phyloP scores from a whole-genome alignment of 1,140 invertebrate genomes.

The Brachionus rubens region DNA sequence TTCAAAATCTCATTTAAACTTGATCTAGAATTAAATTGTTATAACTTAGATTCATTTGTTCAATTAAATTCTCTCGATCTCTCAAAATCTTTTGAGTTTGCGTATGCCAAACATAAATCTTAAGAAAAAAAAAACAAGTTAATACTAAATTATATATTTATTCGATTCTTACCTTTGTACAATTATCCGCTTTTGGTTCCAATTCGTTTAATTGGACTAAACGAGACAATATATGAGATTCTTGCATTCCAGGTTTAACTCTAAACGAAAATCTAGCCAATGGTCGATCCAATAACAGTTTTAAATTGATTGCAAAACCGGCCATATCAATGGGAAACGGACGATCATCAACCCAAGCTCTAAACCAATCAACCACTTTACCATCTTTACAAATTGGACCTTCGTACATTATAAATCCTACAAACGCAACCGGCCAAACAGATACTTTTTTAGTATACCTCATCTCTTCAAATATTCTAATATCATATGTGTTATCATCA shows the following conservation, averaged over 20 bases:
- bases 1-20: too few relatives aligned
- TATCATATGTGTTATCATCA: conserved; percentile 91
- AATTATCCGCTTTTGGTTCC: conserved; percentile 82
- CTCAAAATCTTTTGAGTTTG: conserved; percentile 1
- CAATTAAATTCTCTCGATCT: conserved; percentile 26
- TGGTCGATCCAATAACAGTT: conserved; percentile 65
- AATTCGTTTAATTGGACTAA: conserved; percentile 73
- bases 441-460: conserved; percentile 78
- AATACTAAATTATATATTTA: too few relatives aligned
- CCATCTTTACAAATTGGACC: conserved; percentile 54
- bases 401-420: conserved; percentile 62
- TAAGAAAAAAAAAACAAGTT: neutral
- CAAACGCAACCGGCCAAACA: conserved; percentile 94
- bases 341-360: conserved; percentile 81
- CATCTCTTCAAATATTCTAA: conserved; percentile 88
- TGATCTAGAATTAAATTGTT: conserved; percentile 1
- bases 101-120: conserved; percentile 43
- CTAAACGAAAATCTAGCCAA: conserved; percentile 77
- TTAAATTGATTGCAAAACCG: conserved; percentile 87
- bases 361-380: conserved; percentile 71
- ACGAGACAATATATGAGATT: conserved; percentile 80
- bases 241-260: conserved; percentile 81
- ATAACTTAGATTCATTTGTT: conserved; percentile 36
- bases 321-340: conserved; percentile 97
- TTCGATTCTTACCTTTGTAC: conserved; percentile 69